Evolutionary conservation across 2,888 invertebrate genomes (phyloP).

Genomic region (Pinctada fucata): DNA sequence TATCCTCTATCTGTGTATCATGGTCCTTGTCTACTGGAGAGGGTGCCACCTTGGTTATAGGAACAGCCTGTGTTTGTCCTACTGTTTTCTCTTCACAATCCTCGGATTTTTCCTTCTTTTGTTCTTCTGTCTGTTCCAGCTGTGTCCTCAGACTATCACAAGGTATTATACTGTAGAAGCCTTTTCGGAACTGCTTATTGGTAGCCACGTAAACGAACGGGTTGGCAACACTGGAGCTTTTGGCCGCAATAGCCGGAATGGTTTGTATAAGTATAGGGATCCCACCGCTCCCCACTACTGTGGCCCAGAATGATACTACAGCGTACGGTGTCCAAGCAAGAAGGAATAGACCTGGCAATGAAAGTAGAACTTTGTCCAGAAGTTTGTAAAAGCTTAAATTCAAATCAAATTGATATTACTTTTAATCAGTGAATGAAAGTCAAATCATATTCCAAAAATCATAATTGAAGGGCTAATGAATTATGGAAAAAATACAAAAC

Average conservation of each 20-base stretch:
- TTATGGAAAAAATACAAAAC: too few species aligned
- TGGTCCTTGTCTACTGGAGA: conserved; percentile 11
- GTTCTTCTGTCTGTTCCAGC: conserved; percentile 17
- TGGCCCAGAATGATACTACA: conserved; percentile 62
- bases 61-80: background rate
- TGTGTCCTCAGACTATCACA: conserved; percentile 31
- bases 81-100: conserved; percentile 1
- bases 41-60: conserved; percentile 7
- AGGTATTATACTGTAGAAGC: conserved; percentile 53
- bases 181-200: conserved; percentile 63
- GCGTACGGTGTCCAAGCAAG: conserved; percentile 68
- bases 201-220: conserved; percentile 68
- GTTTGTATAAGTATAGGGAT: conserved; percentile 53
- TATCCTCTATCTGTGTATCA: conserved; percentile 11
- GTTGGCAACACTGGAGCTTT: conserved; percentile 63
- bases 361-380: background rate
- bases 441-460: too few species aligned
- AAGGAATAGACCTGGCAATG: conserved; percentile 54
- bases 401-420: too few species aligned
- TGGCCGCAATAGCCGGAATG: conserved; percentile 63
- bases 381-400: too few species aligned
- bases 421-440: too few species aligned
- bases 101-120: conserved; percentile 22
- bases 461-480: too few species aligned
- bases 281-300: conserved; percentile 51